Evolutionary conservation across 2,888 invertebrate genomes (phyloP).

Genomic region (Mythimna albipuncta): DNA sequence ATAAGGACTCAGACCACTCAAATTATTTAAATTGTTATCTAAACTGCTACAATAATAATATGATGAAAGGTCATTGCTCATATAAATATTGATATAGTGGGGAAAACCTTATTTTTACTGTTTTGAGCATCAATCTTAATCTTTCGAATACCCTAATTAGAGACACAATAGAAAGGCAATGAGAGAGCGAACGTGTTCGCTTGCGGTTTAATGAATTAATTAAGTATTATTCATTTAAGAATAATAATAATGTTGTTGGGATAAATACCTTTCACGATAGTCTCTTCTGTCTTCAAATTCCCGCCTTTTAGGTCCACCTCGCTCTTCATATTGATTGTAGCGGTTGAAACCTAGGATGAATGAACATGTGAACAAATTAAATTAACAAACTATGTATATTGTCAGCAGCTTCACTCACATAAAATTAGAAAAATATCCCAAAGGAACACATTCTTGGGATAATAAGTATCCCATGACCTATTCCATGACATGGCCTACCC

Average conservation of each 20-base stretch:
- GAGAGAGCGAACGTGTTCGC: too few relatives aligned
- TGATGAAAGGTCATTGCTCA: background rate
- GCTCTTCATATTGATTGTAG: constrained; percentile 82
- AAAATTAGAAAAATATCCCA: too few relatives aligned
- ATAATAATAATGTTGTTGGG: background rate
- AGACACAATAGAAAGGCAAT: too few relatives aligned
- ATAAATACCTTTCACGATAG: constrained; percentile 75
- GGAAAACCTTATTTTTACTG: background rate
- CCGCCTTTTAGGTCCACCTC: constrained; percentile 76
- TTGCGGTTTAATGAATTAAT: too few relatives aligned
- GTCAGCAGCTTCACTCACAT: too few relatives aligned
- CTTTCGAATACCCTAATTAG: too few relatives aligned
- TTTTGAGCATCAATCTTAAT: background rate
- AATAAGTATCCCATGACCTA: too few relatives aligned
- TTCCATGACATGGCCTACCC: too few relatives aligned
- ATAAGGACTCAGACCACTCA: background rate
- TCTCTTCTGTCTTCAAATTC: constrained; percentile 80
- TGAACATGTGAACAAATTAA: background rate
- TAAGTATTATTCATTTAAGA: too few relatives aligned
- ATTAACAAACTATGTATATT: background rate
- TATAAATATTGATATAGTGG: background rate
- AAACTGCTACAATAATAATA: constrained; percentile 5
- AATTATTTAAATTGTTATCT: constrained; percentile 5
- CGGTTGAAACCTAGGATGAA: constrained; percentile 76
- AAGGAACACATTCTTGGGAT: too few relatives aligned